Evolutionary conservation across 2,888 invertebrate species (phyloP).

Genomic region (Drosophila dives): DNA sequence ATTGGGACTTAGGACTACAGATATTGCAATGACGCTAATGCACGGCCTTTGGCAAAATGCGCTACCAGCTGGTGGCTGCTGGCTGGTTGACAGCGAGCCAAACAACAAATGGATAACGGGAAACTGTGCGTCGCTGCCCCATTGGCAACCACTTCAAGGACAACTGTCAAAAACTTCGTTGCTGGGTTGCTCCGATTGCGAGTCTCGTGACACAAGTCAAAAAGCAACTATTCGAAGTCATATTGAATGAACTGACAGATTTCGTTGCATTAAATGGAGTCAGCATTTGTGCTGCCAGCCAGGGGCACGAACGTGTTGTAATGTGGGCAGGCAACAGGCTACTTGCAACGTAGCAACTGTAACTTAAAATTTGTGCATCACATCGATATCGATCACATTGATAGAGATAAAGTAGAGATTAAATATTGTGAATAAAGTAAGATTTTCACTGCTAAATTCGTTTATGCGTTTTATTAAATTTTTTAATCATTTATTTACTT

Average conservation of each 20-base stretch:
- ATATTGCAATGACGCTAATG: constrained; percentile 49
- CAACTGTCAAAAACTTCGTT: constrained; percentile 36
- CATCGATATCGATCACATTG: not conserved
- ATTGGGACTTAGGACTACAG: constrained; percentile 5
- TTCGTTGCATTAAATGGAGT: not conserved
- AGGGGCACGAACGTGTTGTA: not conserved
- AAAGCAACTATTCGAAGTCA: constrained; percentile 31
- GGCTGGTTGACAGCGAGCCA: constrained; percentile 37
- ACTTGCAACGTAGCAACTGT: not conserved
- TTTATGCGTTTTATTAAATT: not conserved
- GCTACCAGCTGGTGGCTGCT: constrained; percentile 28
- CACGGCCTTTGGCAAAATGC: constrained; percentile 23
- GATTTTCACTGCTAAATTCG: accelerated
- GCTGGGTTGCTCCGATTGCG: constrained; percentile 12
- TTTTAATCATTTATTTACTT: not conserved
- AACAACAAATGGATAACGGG: constrained; percentile 24
- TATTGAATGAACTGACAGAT: constrained; percentile 30
- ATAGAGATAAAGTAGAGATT: not conserved
- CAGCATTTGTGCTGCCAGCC: not conserved
- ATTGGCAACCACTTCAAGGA: constrained; percentile 28
- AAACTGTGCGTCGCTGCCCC: constrained; percentile 2
- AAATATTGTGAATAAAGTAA: not conserved
- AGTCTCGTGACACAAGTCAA: constrained; percentile 16
- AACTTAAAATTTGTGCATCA: not conserved
- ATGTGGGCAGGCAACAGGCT: not conserved